phyloP scores from a whole-genome alignment of 2,888 invertebrate genomes.

The Heliconius cydno region DNA sequence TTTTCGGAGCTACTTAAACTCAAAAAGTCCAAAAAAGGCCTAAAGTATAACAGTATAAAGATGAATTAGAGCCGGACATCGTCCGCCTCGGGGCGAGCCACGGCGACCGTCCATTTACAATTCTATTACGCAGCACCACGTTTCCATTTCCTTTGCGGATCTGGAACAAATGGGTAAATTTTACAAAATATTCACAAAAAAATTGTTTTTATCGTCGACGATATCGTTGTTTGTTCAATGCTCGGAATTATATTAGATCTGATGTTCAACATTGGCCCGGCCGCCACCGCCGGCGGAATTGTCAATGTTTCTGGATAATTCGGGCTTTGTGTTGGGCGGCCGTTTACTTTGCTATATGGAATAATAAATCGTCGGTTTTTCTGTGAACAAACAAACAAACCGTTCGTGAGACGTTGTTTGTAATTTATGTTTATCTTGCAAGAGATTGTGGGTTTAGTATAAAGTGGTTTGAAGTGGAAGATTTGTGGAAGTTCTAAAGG shows the following conservation, averaged over 20 bases:
- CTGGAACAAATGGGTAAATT: constrained; percentile 42
- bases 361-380: constrained; percentile 37
- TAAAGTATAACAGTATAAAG: constrained; percentile 48
- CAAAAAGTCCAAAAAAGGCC: constrained; percentile 50
- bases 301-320: constrained; percentile 51
- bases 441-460: constrained; percentile 1
- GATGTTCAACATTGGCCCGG: constrained; percentile 49
- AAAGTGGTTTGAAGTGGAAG: background rate
- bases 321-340: constrained; percentile 41
- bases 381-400: background rate
- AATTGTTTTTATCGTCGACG: constrained; percentile 51
- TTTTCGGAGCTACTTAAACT: constrained; percentile 50
- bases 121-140: constrained; percentile 46
- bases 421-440: constrained; percentile 5
- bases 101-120: constrained; percentile 44
- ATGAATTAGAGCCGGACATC: constrained; percentile 49
- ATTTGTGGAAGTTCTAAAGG: background rate
- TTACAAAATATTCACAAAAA: constrained; percentile 54
- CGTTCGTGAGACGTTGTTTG: background rate
- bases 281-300: constrained; percentile 50
- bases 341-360: constrained; percentile 40
- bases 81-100: constrained; percentile 40
- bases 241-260: constrained; percentile 53
- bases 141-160: constrained; percentile 43
- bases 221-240: constrained; percentile 52